A percentile compares a stretch with the other conserved stretches of the same genome.
Conservation (phyloP, 1,140 invertebrate genomes). For the Papilio xuthus region DNA sequence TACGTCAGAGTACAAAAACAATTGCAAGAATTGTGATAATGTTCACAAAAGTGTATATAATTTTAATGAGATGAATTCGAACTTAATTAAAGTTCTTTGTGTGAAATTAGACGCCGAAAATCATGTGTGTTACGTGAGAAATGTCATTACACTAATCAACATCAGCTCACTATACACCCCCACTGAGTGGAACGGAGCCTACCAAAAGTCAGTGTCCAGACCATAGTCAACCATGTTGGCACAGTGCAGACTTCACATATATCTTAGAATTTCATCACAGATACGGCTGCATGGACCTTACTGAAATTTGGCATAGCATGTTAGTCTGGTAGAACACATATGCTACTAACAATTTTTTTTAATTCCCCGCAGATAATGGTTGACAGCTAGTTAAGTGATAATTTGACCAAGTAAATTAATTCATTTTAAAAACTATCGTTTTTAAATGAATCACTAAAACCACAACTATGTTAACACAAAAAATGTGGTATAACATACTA, state of each 20-base stretch:
- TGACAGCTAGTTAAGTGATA: too few relatives aligned
- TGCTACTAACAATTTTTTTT: too few relatives aligned
- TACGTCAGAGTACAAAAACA: background rate
- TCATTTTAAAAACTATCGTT: background rate
- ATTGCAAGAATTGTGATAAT: background rate
- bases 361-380: too few relatives aligned
- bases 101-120: background rate
- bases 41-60: background rate
- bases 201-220: too few relatives aligned
- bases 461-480: background rate
- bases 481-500: background rate
- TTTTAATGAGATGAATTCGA: background rate
- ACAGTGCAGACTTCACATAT: too few relatives aligned
- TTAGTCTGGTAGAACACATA: too few relatives aligned
- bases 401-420: background rate
- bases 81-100: constrained; percentile 22
- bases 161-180: too few relatives aligned
- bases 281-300: too few relatives aligned
- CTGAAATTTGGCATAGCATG: too few relatives aligned
- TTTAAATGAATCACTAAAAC: constrained; percentile 6
- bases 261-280: too few relatives aligned
- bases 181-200: too few relatives aligned
- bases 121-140: background rate
- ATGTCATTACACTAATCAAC: background rate
- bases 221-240: too few relatives aligned